Evolutionary conservation across 2,113 vertebrate genomes (phyloP).

Genomic region (Percopsis transmontana): DNA sequence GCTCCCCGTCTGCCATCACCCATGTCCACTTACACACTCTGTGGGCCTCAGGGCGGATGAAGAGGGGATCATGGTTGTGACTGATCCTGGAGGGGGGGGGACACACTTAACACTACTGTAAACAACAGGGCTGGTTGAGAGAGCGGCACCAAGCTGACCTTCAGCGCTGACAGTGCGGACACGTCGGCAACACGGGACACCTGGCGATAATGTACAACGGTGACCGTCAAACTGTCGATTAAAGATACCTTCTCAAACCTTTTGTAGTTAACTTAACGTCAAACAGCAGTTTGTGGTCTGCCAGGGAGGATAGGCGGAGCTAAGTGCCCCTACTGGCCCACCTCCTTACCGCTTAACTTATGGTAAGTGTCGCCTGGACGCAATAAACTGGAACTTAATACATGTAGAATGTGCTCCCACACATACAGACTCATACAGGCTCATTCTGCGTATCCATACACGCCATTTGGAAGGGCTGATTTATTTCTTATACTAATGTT

Average conservation of each 20-base stretch:
- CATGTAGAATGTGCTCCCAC: too few relatives aligned
- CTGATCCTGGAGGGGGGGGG: constrained; percentile 72
- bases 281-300: too few relatives aligned
- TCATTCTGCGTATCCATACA: constrained; percentile 7
- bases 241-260: neutral
- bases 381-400: too few relatives aligned
- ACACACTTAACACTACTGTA: constrained; percentile 73
- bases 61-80: constrained; percentile 73
- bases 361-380: too few relatives aligned
- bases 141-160: constrained; percentile 50
- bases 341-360: too few relatives aligned
- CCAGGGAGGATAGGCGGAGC: too few relatives aligned
- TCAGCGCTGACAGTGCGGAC: constrained; percentile 4
- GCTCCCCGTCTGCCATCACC: constrained; percentile 73
- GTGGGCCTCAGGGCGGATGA: constrained; percentile 66
- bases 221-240: neutral
- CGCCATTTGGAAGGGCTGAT: neutral
- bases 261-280: too few relatives aligned
- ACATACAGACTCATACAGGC: too few relatives aligned
- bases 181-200: too few relatives aligned
- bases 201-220: too few relatives aligned
- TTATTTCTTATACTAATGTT: constrained; percentile 17
- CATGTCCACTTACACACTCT: constrained; percentile 72
- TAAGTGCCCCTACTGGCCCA: too few relatives aligned
- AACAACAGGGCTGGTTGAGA: constrained; percentile 72